Conservation (phyloP, 2,113 vertebrate genomes). For the Ginglymostoma cirratum region DNA sequence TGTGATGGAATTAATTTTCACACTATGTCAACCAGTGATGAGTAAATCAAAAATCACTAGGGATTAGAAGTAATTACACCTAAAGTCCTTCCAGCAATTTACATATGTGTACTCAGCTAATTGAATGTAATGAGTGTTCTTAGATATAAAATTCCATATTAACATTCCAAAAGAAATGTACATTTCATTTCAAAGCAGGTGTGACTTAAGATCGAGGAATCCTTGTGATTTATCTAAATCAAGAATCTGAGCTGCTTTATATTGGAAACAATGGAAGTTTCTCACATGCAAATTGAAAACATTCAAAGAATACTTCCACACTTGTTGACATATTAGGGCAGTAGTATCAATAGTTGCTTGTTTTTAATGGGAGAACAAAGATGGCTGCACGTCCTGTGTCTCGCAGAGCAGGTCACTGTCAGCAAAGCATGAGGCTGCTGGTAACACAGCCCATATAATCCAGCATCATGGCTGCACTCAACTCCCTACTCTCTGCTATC, state of each 20-base stretch:
- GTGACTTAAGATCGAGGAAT: neutral
- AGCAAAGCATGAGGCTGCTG: neutral
- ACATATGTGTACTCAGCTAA: neutral
- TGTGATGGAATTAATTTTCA: neutral
- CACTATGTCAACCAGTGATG: neutral
- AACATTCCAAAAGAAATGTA: neutral
- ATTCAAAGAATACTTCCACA: neutral
- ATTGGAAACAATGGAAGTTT: neutral
- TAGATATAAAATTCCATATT: constrained; percentile 1
- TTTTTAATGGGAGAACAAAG: neutral
- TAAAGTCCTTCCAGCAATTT: constrained; percentile 8
- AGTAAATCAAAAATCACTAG: constrained; percentile 6
- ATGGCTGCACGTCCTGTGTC: neutral
- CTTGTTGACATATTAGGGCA: neutral
- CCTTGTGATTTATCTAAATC: neutral
- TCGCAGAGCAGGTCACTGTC: neutral
- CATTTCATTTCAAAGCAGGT: neutral
- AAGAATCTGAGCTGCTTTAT: neutral
- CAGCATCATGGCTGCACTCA: no score
- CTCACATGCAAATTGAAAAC: neutral
- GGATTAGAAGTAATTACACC: constrained; percentile 9
- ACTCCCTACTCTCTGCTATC: no score
- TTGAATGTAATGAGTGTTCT: constrained; percentile 8
- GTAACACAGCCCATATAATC: neutral
- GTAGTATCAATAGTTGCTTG: neutral